Percentiles rank a stretch among this genome's conserved stretches.
Evolutionary conservation across 2,888 invertebrate species (phyloP).

Genomic region (Archips xylosteana): DNA sequence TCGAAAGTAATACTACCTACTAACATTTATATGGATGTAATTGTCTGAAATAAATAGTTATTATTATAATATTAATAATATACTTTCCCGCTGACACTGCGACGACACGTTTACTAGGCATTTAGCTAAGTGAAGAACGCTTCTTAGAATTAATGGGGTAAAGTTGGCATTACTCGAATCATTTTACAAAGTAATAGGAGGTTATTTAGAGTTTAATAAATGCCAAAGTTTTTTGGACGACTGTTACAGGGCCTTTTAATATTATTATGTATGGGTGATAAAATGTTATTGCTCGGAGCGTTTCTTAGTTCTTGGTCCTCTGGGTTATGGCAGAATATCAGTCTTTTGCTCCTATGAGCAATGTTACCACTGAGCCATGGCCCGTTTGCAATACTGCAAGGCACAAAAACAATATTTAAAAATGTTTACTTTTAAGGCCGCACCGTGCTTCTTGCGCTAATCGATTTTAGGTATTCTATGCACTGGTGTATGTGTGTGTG

Average conservation of each 20-base stretch:
- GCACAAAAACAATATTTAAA: too few relatives aligned
- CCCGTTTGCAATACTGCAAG: too few relatives aligned
- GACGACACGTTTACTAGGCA: constrained; percentile 16
- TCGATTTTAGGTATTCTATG: too few relatives aligned
- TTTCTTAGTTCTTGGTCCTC: not conserved
- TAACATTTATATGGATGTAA: too few relatives aligned
- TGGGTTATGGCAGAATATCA: too few relatives aligned
- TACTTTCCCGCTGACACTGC: not conserved
- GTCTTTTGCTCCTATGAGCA: too few relatives aligned
- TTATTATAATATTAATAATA: not conserved
- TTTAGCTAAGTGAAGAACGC: constrained; percentile 34
- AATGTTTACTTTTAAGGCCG: too few relatives aligned
- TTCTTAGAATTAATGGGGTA: constrained; percentile 39
- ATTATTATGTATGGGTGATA: not conserved
- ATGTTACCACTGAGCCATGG: too few relatives aligned
- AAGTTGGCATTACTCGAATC: constrained; percentile 37
- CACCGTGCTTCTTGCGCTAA: too few relatives aligned
- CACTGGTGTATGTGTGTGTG: too few relatives aligned
- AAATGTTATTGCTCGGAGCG: not conserved
- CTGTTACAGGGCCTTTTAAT: constrained; percentile 13
- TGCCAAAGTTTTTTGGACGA: constrained; percentile 14
- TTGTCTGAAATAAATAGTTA: too few relatives aligned
- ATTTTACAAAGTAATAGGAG: constrained; percentile 38
- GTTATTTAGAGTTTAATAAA: constrained; percentile 30
- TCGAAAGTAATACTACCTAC: too few relatives aligned